Percentiles rank a stretch among this genome's conserved stretches.
Conservation (phyloP, 2,113 vertebrate genomes). For the Myrmecobius fasciatus region DNA sequence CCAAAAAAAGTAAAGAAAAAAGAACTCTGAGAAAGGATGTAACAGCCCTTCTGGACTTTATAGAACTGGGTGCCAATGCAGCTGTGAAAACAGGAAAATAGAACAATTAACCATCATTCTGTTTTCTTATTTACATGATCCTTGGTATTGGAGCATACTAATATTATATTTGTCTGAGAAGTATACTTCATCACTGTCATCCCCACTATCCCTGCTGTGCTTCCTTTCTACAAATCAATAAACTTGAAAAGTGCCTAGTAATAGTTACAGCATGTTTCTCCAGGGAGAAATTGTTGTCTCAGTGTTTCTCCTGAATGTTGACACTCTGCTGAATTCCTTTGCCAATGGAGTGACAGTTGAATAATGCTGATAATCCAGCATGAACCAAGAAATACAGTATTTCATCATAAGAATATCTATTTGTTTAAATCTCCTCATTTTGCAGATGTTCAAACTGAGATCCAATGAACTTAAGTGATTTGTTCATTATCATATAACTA, state of each 20-base stretch:
- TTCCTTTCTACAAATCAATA: slow-evolving; percentile 75
- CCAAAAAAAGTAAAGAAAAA: neutral
- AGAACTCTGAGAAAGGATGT: slow-evolving; percentile 3
- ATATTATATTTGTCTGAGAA: slow-evolving; percentile 65
- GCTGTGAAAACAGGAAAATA: slow-evolving; percentile 33
- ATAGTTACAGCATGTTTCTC: slow-evolving; percentile 73
- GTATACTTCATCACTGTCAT: slow-evolving; percentile 55
- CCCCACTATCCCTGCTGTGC: slow-evolving; percentile 24
- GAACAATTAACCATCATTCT: slow-evolving; percentile 48
- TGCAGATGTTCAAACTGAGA: neutral
- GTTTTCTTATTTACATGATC: slow-evolving; percentile 56
- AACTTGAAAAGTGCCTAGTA: slow-evolving; percentile 70
- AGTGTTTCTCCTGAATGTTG: slow-evolving; percentile 67
- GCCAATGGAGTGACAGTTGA: slow-evolving; percentile 66
- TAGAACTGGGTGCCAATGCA: slow-evolving; percentile 33
- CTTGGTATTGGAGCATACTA: slow-evolving; percentile 37
- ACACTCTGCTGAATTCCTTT: slow-evolving; percentile 70
- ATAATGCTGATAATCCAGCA: slow-evolving; percentile 57
- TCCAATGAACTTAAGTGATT: neutral
- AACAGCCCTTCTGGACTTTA: neutral
- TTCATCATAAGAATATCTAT: slow-evolving; percentile 16
- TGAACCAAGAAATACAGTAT: slow-evolving; percentile 46
- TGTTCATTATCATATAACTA: neutral
- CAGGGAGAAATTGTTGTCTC: slow-evolving; percentile 72
- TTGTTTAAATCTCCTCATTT: neutral